Base-by-base conservation (phyloP, 2,797 vertebrate species). In the Delichon dasypus region DNA sequence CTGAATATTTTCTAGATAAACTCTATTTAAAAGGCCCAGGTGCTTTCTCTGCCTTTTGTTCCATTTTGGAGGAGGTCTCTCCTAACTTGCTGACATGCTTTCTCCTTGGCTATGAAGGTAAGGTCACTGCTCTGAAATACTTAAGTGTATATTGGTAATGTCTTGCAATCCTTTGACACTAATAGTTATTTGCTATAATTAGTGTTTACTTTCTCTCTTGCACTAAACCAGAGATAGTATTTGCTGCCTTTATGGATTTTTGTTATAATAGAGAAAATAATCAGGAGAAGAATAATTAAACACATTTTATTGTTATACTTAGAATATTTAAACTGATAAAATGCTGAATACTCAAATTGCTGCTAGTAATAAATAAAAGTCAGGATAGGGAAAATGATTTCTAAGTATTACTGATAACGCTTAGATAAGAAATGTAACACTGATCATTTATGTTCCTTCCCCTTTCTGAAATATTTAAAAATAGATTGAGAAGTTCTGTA, bases 31-130 rank as follows among this genome's bases (percentile, higher is more conserved):
- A 99, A 98, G 99, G 98, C 65, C 98, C 99, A 7, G 72, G 88
- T 65, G 99, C 98, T 42, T 98, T 99, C 97, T 98, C 97, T 82
- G 97, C 97, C 29, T 99, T 99, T 97, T 99, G 98, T 96, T 98
- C 98, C 13, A 96, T 98, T 87, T 97, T 99, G 97, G 98, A 99
- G 88, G 98, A 99, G 91, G 98, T 98, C 94, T 98, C 97, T 90
- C 99, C 99, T 92, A 98, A 98, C 95, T 98, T 99, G 97, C 98
- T 99, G 61, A 98, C 98, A 95, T 98, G 98, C 94, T 98, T 99
- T 94, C 98, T 99, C 89, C 95, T 99, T 95, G 98, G 98, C 71
- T 98, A 96, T 96, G 98, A 99, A 99, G 99, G 99, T 99, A 99
- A 97, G 97, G 74, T 78, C 62, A 90, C 8, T 26, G 64, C 93